Base-by-base conservation (phyloP, 2,888 invertebrate species). In the Nymphalis c-album region DNA sequence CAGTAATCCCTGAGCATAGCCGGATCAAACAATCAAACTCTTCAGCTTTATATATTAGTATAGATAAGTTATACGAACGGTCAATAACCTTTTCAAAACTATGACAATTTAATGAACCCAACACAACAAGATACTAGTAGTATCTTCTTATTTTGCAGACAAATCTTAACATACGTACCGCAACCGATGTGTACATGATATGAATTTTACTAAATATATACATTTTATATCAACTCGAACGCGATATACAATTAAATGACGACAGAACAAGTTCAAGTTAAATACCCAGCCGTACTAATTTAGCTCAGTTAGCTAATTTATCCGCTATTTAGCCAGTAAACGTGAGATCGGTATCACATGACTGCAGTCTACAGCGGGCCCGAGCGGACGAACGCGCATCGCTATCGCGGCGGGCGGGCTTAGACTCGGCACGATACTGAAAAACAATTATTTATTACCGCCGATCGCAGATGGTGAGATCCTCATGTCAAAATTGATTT, bases 291-390 rank as follows among this genome's bases (percentile, higher is more conserved):
- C 77, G 72, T 77, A 85, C 85, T 85, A 87, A 89, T 87, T 89
- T 85, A 87, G 85, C 81, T 86, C 81, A 77, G 87, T 86, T 84
- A 85, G 85, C 87, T 89, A 87, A 90, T 88, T 90, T 90, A 90
- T 86, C 87, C 83, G 80, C 83, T 88, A 90, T 89, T 90, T 90
- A 88, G 87, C 85, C 80, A 83, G 88, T 84, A 86, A 89, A 88
- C 90, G 90, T 90, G 91, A 90, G 90, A 90, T 91, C 82, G 85
- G 85, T 90, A 90, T 90, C 90, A 68, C 68, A 65, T 60, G 55
- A 22, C 57, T 62, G 67, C 63, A 63, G 57, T 40, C 35, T 57
- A 40, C 55, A 31, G 60, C 60, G 64, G 77, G 81, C 85, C 85
- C 84, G 85, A 85, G 83, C 84, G 81, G 80, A 83, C 82, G 77